phyloP scores from a whole-genome alignment of 2,797 vertebrate genomes.

The Morus bassanus region DNA sequence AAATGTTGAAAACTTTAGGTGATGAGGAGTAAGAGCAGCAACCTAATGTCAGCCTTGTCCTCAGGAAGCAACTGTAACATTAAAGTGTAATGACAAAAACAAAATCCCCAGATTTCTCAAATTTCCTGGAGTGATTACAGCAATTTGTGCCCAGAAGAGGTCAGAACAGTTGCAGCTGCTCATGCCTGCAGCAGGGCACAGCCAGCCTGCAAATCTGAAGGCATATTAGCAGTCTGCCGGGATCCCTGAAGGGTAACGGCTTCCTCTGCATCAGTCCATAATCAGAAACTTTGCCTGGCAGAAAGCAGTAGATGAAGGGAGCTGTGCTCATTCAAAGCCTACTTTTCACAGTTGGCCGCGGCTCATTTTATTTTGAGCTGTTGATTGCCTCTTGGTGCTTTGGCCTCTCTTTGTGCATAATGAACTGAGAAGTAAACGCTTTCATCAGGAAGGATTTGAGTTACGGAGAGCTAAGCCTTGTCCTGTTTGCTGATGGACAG shows the following conservation, averaged over 20 bases:
- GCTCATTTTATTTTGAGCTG: background rate
- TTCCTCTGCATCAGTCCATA: background rate
- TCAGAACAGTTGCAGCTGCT: background rate
- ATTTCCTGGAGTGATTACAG: background rate
- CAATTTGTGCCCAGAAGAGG: background rate
- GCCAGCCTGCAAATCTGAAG: background rate
- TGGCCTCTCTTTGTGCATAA: background rate
- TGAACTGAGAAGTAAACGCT: background rate
- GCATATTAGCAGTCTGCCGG: background rate
- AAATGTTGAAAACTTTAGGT: background rate
- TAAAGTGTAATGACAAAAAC: background rate
- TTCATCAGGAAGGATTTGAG: background rate
- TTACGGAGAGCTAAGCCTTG: fast-evolving
- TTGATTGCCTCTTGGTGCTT: background rate
- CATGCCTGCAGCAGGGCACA: background rate
- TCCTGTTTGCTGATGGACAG: background rate
- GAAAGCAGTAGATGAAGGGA: background rate
- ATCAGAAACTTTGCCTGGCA: background rate
- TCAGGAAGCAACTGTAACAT: background rate
- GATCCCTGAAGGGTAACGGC: background rate
- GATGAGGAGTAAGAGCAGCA: background rate
- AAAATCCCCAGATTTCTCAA: background rate
- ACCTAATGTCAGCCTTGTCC: background rate
- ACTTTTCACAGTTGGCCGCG: background rate
- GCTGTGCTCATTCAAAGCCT: background rate